phyloP scores from a whole-genome alignment of 2,797 vertebrate genomes.

The Onychomys arenicola region DNA sequence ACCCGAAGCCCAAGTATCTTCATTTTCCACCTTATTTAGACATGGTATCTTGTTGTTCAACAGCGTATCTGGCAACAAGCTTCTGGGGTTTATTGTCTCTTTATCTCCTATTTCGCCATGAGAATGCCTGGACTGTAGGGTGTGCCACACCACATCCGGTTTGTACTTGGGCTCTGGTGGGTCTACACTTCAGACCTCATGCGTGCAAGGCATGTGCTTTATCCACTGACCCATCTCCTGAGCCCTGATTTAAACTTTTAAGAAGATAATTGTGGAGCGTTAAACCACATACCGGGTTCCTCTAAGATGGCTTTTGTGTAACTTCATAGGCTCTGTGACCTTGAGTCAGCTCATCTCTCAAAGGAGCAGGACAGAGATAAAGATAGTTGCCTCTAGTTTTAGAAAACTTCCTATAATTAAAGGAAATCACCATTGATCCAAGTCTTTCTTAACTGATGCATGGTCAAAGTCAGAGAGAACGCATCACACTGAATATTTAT shows the following conservation, averaged over 20 bases:
- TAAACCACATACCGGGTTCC: not conserved
- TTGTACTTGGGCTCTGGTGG: not conserved
- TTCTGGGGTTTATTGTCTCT: no score
- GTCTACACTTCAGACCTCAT: not conserved
- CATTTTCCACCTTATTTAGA: not conserved
- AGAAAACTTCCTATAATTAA: not conserved
- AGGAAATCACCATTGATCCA: not conserved
- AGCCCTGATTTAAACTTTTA: not conserved
- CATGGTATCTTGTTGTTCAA: no score
- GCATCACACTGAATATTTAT: not conserved
- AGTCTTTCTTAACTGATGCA: not conserved
- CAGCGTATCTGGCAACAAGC: not conserved
- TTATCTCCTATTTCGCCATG: no score
- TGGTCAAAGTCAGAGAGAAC: not conserved
- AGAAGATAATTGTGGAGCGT: not conserved
- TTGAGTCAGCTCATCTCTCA: not conserved
- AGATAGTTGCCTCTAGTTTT: not conserved
- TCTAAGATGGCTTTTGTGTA: not conserved
- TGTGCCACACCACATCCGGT: not conserved
- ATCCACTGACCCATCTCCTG: not conserved
- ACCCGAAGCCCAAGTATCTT: not conserved
- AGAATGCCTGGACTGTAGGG: not conserved
- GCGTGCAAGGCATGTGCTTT: not conserved
- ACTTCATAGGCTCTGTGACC: not conserved
- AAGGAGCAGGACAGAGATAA: not conserved